These are phyloP conservation scores for Dasyprocta punctata DNA, from an alignment of 2,113 vertebrate species.

Conservation along the genomic window DNA sequence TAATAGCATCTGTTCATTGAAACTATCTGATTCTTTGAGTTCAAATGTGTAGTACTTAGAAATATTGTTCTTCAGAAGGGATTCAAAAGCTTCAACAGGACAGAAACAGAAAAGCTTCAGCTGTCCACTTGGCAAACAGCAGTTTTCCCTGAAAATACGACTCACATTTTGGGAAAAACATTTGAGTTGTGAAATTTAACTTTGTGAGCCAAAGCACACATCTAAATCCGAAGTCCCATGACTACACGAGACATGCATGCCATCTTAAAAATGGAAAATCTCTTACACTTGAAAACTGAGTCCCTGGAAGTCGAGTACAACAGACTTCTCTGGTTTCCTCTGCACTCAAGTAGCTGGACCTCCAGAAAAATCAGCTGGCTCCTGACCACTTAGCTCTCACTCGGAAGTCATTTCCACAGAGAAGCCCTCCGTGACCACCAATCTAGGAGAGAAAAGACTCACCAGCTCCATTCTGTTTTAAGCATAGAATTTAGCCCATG, in stretches of 20 bases:
- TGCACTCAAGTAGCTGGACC: not conserved
- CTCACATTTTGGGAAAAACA: not conserved
- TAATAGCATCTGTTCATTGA: not conserved
- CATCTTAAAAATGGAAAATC: not conserved
- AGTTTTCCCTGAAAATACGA: not conserved
- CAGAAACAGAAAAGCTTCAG: not conserved
- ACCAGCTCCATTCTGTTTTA: not conserved
- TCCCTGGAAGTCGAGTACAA: not conserved
- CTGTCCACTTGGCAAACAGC: not conserved
- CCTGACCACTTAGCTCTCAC: not conserved
- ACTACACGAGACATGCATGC: not conserved
- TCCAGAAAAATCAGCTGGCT: conserved; percentile 2
- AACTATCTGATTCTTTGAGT: not conserved
- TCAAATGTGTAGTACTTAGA: not conserved
- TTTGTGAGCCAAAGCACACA: not conserved
- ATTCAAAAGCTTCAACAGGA: not conserved
- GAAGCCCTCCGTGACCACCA: not conserved
- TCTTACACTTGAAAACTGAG: conserved; percentile 5
- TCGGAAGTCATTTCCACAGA: conserved; percentile 41
- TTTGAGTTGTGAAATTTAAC: not conserved
- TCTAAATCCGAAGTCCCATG: not conserved
- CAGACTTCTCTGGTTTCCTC: not conserved
- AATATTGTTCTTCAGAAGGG: not conserved
- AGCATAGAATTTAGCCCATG: not conserved
- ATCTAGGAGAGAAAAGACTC: not conserved